Evolutionary conservation across 2,113 vertebrate species (phyloP).

Genomic region (Sclerurus mexicanus): DNA sequence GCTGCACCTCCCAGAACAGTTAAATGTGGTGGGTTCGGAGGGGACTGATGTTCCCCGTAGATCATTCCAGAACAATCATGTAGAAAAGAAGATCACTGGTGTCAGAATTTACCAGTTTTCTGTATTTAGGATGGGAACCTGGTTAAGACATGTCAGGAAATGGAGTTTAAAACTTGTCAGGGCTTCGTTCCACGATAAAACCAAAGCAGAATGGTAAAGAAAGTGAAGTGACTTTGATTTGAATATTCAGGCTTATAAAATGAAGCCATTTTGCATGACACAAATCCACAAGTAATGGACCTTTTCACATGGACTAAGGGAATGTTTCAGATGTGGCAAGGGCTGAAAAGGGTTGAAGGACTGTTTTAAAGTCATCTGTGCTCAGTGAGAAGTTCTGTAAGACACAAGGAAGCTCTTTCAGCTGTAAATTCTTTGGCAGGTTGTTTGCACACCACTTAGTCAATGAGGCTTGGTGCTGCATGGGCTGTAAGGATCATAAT

Average conservation of each 20-base stretch:
- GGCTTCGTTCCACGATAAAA: not conserved
- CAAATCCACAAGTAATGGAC: not conserved
- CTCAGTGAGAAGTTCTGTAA: not conserved
- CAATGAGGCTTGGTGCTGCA: not conserved
- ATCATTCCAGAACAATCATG: accelerated
- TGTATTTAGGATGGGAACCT: not conserved
- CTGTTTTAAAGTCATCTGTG: not conserved
- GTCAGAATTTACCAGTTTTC: not conserved
- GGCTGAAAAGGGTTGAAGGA: not conserved
- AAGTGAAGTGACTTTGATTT: not conserved
- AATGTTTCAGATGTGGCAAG: not conserved
- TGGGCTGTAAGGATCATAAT: not conserved
- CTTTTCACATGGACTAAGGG: not conserved
- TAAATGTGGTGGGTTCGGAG: not conserved
- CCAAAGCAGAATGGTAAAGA: not conserved
- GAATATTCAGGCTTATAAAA: not conserved
- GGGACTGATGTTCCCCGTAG: not conserved
- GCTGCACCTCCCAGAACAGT: not conserved
- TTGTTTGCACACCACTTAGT: not conserved
- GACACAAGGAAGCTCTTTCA: not conserved
- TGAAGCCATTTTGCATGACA: not conserved
- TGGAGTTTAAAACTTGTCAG: not conserved
- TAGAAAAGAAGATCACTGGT: not conserved
- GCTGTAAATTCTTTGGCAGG: not conserved
- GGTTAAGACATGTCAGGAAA: not conserved